These are phyloP conservation scores for Molanna angustata DNA, from an alignment of 2,888 invertebrate species.

Conservation along the genomic window DNA sequence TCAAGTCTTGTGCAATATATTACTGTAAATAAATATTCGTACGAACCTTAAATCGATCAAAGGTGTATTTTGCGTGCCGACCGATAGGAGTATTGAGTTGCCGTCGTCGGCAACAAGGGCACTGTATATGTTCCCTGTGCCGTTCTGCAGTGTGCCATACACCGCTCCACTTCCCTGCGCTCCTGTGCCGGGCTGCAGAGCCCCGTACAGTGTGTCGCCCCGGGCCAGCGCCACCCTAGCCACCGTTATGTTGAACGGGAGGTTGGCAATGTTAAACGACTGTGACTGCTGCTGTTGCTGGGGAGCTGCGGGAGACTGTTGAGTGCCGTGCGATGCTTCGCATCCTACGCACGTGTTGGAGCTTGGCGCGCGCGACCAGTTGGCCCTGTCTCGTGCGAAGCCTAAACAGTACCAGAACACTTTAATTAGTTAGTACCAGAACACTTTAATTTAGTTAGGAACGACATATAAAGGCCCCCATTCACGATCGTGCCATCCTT, in stretches of 20 bases:
- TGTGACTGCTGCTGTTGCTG: slow-evolving; percentile 4
- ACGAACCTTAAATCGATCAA: slow-evolving; percentile 24
- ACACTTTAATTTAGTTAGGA: too few relatives aligned
- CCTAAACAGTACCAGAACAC: slow-evolving; percentile 12
- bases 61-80: slow-evolving; percentile 21
- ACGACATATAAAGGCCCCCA: too few relatives aligned
- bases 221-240: slow-evolving; percentile 16
- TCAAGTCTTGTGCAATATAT: too few relatives aligned
- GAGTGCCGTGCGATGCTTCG: slow-evolving; percentile 18
- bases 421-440: neutral
- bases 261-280: slow-evolving; percentile 15
- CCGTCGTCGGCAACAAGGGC: slow-evolving; percentile 8
- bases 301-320: neutral
- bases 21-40: neutral
- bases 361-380: slow-evolving; percentile 4
- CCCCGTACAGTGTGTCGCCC: slow-evolving; percentile 8
- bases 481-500: too few relatives aligned
- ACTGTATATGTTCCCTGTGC: slow-evolving; percentile 4
- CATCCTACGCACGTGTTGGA: slow-evolving; percentile 1
- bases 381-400: slow-evolving; percentile 17
- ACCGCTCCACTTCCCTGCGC: slow-evolving; percentile 7
- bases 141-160: slow-evolving; percentile 16
- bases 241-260: slow-evolving; percentile 29
- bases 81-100: slow-evolving; percentile 23
- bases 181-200: slow-evolving; percentile 5